Base-by-base conservation (phyloP, 2,888 invertebrate species). In the Eugnorisma glareosa region DNA sequence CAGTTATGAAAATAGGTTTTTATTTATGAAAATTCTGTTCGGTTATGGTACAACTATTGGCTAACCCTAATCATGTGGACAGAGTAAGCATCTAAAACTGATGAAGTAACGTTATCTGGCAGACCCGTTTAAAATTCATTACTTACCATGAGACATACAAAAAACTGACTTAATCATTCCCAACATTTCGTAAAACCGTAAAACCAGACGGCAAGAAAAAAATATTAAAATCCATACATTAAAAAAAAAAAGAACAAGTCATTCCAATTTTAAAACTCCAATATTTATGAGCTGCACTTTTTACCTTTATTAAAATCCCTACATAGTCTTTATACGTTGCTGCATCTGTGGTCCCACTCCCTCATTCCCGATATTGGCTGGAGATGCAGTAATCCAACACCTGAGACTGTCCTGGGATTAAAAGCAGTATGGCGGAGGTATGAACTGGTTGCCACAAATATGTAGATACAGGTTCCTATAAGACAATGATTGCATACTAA, bases 341-440 rank as follows among this genome's bases (percentile, higher is more conserved):
- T 86, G 84, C 79, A 86, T 85, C 79, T 86, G 78, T 43, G 48
- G 77, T 77, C 51, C 54, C 40, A 76, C 77, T 86, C 70, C 75
- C 83, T 82, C 83, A 84, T 82, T 80, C 82, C 75, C 79, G 79
- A 88, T 88, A 87, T 87, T 86, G 82, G 81, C 76, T 79, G 82
- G 81, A 88, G 85, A 84, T 85, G 83, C 85, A 83, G 89, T 90
- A 91, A 92, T 89, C 90, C 88, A 85, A 91, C 91, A 91, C 91
- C 91, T 92, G 90, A 87, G 89, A 80, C 90, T 79, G 82, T 74
- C 85, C 75, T 84, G 82, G 86, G 88, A 87, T 88, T 89, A 86
- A 90, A 89, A 84, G 82, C 77, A 85, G 48, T 69, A 70, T 59
- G 77, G 66, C 83, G 79, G 81, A 71, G 74, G 77, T 82, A 82